A percentile compares a stretch with the other conserved stretches of the same genome.
Evolutionary conservation across 2,797 vertebrate genomes (phyloP).

Genomic region (Anabacerthia variegaticeps): DNA sequence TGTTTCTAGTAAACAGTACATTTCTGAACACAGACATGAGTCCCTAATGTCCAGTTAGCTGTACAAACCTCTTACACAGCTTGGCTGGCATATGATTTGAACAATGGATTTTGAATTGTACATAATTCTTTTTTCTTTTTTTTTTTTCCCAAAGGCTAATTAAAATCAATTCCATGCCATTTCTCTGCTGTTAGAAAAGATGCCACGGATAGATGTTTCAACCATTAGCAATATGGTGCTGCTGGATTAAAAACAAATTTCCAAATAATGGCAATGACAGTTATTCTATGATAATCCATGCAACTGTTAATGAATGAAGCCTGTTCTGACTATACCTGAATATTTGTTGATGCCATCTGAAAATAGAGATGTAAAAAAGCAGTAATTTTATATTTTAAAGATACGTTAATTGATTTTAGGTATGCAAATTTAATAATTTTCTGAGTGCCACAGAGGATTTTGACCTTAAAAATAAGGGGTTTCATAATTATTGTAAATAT

Average conservation of each 20-base stretch:
- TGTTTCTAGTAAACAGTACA: background rate
- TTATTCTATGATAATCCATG: constrained; percentile 59
- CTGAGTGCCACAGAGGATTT: constrained; percentile 4
- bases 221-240: constrained; percentile 75
- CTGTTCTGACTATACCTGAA: constrained; percentile 42
- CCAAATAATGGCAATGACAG: constrained; percentile 64
- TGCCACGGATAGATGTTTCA: constrained; percentile 66
- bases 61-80: constrained; percentile 25
- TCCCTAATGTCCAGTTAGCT: constrained; percentile 61
- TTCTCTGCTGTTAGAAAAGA: constrained; percentile 72
- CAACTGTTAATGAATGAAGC: constrained; percentile 63
- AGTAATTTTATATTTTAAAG: constrained; percentile 26
- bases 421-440: constrained; percentile 56
- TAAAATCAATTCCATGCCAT: constrained; percentile 75
- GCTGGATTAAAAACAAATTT: constrained; percentile 75
- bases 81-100: constrained; percentile 62
- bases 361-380: constrained; percentile 51
- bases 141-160: constrained; percentile 65
- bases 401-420: constrained; percentile 42
- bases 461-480: background rate
- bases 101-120: constrained; percentile 70
- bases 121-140: constrained; percentile 41
- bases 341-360: constrained; percentile 59
- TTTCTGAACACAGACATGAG: constrained; percentile 24
- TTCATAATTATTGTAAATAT: background rate